Conservation (phyloP, 2,113 vertebrate genomes). For the Aptenodytes patagonicus region DNA sequence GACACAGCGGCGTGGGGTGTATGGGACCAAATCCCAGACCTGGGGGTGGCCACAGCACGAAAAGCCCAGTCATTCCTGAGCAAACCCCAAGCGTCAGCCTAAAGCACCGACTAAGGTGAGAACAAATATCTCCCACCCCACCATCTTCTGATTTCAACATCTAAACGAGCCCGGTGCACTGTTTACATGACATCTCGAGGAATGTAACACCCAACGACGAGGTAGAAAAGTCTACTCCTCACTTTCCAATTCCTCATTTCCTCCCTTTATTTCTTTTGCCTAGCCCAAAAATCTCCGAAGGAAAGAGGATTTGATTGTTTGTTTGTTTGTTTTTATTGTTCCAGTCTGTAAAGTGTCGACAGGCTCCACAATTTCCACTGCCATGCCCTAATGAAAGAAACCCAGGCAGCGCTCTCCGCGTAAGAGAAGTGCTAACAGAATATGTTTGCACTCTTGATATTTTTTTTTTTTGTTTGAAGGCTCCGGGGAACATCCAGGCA, state of each 20-base stretch:
- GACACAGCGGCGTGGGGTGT: fast-evolving
- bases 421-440: slow-evolving; percentile 36
- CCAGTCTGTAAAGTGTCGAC: neutral
- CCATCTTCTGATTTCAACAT: neutral
- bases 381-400: neutral
- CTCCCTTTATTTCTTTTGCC: neutral
- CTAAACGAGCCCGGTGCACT: fast-evolving
- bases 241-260: neutral
- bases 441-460: neutral
- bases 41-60: fast-evolving
- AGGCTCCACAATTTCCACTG: neutral
- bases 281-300: neutral
- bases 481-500: neutral
- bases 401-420: neutral
- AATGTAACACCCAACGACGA: neutral
- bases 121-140: neutral
- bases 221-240: neutral
- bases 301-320: neutral
- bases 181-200: fast-evolving
- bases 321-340: slow-evolving; percentile 23
- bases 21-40: neutral
- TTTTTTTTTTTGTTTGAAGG: neutral
- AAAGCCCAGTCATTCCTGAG: neutral
- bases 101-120: neutral
- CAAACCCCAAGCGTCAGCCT: neutral